Evolutionary conservation across 2,797 vertebrate species (phyloP).

Genomic region (Gorsachius magnificus): DNA sequence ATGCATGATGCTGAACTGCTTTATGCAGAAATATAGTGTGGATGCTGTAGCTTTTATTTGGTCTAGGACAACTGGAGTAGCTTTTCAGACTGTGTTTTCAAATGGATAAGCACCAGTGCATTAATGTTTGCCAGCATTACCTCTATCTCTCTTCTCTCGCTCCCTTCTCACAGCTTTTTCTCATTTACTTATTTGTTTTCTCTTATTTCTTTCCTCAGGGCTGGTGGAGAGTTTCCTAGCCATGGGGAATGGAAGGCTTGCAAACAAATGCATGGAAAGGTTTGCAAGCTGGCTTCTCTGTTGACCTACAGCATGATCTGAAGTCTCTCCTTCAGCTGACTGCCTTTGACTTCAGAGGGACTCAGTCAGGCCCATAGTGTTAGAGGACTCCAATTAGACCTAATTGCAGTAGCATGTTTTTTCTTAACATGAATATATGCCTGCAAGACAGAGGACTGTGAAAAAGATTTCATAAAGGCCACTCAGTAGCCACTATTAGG

Average conservation of each 20-base stretch:
- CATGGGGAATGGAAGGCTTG: background rate
- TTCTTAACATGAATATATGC: background rate
- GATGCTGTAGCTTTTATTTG: background rate
- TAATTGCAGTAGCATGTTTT: background rate
- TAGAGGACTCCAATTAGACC: background rate
- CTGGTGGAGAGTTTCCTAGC: background rate
- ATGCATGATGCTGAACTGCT: background rate
- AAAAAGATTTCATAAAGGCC: background rate
- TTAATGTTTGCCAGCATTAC: background rate
- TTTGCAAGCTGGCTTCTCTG: background rate
- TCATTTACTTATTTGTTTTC: background rate
- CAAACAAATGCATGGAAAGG: background rate
- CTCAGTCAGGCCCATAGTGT: background rate
- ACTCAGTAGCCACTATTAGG: background rate
- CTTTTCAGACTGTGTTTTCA: constrained; percentile 35
- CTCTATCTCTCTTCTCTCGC: background rate
- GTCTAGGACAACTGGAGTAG: background rate
- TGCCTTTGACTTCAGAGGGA: background rate
- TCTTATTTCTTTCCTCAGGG: background rate
- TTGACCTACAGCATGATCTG: background rate
- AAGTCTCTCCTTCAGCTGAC: background rate
- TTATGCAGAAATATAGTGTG: background rate
- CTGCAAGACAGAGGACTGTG: background rate
- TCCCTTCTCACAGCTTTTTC: background rate
- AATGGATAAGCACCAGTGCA: background rate